phyloP scores from a whole-genome alignment of 2,797 vertebrate species.

The Brotogeris chrysoptera region DNA sequence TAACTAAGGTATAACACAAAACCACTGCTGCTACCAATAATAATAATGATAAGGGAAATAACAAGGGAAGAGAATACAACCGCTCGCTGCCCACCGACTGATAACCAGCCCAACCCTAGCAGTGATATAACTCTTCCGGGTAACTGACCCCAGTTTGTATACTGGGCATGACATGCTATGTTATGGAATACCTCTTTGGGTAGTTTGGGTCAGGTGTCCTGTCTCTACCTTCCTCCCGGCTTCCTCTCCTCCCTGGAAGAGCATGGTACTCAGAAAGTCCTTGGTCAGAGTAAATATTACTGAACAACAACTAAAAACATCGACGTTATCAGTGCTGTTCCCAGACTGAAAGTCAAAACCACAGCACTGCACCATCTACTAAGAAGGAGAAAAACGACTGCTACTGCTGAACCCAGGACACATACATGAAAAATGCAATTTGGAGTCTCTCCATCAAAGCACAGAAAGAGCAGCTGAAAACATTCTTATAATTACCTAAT shows the following conservation, averaged over 20 bases:
- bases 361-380: neutral
- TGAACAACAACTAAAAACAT: neutral
- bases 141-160: no score
- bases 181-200: neutral
- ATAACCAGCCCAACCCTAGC: no score
- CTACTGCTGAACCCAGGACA: neutral
- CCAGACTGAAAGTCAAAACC: neutral
- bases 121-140: no score
- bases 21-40: neutral
- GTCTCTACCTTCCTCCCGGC: neutral
- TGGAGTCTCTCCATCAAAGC: neutral
- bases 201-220: neutral
- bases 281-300: no score
- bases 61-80: no score
- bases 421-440: rapidly evolving
- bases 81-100: no score
- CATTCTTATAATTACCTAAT: neutral
- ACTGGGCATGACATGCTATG: neutral
- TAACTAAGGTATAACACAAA: neutral
- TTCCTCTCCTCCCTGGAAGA: no score
- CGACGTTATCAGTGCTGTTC: rapidly evolving
- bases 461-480: neutral
- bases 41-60: neutral
- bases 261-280: no score
- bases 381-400: neutral